Evolutionary conservation across 2,113 vertebrate genomes (phyloP).

Genomic region (Hippocampus abdominalis): DNA sequence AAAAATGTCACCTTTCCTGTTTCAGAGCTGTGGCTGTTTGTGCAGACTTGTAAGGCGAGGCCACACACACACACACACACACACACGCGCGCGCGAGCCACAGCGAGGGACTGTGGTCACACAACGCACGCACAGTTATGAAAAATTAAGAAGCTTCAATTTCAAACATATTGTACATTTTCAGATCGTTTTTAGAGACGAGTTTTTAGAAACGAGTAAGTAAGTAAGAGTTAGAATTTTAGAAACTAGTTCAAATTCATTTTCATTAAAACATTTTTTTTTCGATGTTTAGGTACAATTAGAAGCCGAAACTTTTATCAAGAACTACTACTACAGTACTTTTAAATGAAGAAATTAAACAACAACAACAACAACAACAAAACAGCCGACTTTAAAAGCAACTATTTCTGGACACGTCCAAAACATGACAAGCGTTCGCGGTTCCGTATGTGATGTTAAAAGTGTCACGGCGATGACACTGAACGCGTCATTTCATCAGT

Average conservation of each 20-base stretch:
- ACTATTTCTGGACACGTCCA: too few relatives aligned
- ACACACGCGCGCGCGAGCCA: neutral
- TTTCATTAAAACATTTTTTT: too few relatives aligned
- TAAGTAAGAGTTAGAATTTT: too few relatives aligned
- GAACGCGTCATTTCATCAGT: neutral
- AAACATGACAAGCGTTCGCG: too few relatives aligned
- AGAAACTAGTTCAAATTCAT: too few relatives aligned
- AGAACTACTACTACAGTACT: neutral
- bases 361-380: too few relatives aligned
- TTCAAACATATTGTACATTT: neutral
- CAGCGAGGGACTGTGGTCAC: constrained; percentile 67
- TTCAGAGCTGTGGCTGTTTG: constrained; percentile 71
- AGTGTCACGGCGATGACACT: neutral
- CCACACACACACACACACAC: constrained; percentile 36
- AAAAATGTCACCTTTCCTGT: constrained; percentile 84
- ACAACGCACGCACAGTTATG: constrained; percentile 52
- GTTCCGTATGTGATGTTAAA: neutral
- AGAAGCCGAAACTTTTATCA: neutral
- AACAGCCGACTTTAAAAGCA: too few relatives aligned
- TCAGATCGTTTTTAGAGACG: too few relatives aligned
- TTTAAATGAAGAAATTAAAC: too few relatives aligned
- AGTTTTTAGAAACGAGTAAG: too few relatives aligned
- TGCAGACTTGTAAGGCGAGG: constrained; percentile 77
- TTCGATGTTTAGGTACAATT: neutral
- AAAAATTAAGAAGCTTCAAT: neutral